These are phyloP conservation scores for Atrina japonica DNA, from an alignment of 2,888 invertebrate species.

Conservation along the genomic window DNA sequence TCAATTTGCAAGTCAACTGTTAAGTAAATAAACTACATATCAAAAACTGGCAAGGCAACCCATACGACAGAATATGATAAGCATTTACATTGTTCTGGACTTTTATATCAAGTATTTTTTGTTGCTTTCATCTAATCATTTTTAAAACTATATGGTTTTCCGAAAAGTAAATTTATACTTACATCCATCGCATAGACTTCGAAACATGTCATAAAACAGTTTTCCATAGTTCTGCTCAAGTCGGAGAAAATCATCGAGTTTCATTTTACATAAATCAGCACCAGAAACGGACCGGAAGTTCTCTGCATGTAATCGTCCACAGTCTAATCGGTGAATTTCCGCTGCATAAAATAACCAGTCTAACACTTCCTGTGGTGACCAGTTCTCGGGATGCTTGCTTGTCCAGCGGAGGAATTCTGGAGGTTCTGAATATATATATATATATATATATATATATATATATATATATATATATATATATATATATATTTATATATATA, in stretches of 20 bases:
- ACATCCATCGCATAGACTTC: conserved; percentile 60
- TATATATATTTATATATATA: too few species aligned
- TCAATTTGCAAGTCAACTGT: too few species aligned
- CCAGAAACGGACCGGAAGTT: conserved; percentile 66
- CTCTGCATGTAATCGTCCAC: conserved; percentile 64
- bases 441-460: background rate
- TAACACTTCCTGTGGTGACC: conserved; percentile 66
- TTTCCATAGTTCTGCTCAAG: conserved; percentile 65
- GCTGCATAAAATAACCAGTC: conserved; percentile 71
- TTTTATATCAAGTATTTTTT: too few species aligned
- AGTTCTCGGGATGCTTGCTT: conserved; percentile 67
- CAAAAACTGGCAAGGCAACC: too few species aligned
- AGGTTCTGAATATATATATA: conserved; percentile 23
- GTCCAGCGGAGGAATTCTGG: conserved; percentile 63
- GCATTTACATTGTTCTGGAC: too few species aligned
- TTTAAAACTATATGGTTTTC: too few species aligned
- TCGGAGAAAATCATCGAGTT: conserved; percentile 54
- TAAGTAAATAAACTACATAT: too few species aligned
- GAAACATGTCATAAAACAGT: conserved; percentile 59
- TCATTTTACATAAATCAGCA: conserved; percentile 63
- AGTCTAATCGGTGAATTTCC: conserved; percentile 59
- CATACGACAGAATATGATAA: too few species aligned
- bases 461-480: too few species aligned
- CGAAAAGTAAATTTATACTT: too few species aligned
- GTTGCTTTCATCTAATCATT: too few species aligned